Conservation (phyloP, 2,797 vertebrate species). For the Malacoctenus gilli region DNA sequence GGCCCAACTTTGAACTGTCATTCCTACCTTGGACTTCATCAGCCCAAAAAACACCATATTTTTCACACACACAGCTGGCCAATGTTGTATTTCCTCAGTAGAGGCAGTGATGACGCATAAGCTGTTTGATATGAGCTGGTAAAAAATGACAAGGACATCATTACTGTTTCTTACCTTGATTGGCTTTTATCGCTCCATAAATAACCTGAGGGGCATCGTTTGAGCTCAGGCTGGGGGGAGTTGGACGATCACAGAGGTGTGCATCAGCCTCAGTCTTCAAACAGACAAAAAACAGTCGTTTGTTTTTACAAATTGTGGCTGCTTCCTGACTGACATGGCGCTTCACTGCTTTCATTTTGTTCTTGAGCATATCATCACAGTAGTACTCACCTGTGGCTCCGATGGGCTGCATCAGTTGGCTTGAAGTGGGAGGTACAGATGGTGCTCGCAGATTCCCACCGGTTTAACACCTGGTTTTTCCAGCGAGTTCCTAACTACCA, state of each 20-base stretch:
- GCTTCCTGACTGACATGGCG: conserved; percentile 1
- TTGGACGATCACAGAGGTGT: conserved; percentile 15
- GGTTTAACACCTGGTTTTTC: conserved; percentile 41
- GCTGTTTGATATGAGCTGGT: conserved; percentile 67
- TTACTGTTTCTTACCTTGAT: conserved; percentile 64
- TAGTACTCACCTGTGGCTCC: conserved; percentile 1
- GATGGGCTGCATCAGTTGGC: neutral
- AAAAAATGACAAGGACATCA: conserved; percentile 68
- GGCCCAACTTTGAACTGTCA: conserved; percentile 45
- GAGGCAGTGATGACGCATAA: conserved; percentile 60
- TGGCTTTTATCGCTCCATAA: conserved; percentile 43
- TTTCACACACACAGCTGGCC: conserved; percentile 76
- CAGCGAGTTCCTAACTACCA: conserved; percentile 10
- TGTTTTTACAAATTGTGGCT: too few species aligned
- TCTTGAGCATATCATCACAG: conserved; percentile 5
- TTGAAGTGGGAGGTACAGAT: conserved; percentile 26
- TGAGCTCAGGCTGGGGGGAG: conserved; percentile 52
- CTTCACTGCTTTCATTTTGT: neutral
- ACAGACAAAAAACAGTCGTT: conserved; percentile 34
- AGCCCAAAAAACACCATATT: conserved; percentile 66
- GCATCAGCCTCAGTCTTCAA: conserved; percentile 27
- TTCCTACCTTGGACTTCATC: conserved; percentile 51
- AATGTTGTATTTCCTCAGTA: conserved; percentile 72
- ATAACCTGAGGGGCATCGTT: conserved; percentile 56
- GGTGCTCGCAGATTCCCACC: conserved; percentile 12